A percentile compares a stretch with the other conserved stretches of the same genome.
phyloP scores from a whole-genome alignment of 2,113 vertebrate species.

The Eira barbara region DNA sequence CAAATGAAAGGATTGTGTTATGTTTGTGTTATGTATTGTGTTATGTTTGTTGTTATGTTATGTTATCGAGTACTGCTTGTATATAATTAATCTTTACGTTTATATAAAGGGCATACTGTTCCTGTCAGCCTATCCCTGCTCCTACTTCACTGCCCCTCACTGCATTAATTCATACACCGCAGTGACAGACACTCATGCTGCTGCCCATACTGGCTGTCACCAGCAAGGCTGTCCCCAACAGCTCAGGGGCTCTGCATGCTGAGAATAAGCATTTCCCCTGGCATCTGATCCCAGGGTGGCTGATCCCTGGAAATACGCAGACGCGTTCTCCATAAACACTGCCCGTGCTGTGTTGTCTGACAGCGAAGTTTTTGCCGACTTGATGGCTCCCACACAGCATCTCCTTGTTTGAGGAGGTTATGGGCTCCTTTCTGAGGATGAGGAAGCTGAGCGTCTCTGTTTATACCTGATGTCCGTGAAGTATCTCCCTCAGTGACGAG shows the following conservation, averaged over 20 bases:
- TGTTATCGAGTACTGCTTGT: rapidly evolving
- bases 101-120: background rate
- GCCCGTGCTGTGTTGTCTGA: background rate
- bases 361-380: background rate
- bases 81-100: background rate
- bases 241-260: too few relatives aligned
- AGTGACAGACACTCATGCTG: background rate
- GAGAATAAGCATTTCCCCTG: background rate
- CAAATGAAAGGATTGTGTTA: background rate
- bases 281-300: background rate
- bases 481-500: background rate
- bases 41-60: background rate
- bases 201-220: background rate
- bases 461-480: background rate
- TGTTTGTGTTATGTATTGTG: background rate
- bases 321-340: background rate
- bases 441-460: background rate
- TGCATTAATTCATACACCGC: too few relatives aligned
- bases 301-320: background rate
- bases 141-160: rapidly evolving
- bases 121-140: background rate
- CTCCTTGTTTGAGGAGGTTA: background rate
- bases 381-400: background rate
- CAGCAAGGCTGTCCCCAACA: too few relatives aligned
- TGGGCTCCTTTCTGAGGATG: background rate